Percentiles rank a stretch among this genome's conserved stretches.
These are phyloP conservation scores for Heliconius aoede DNA, from an alignment of 2,888 invertebrate genomes.

Conservation along the genomic window DNA sequence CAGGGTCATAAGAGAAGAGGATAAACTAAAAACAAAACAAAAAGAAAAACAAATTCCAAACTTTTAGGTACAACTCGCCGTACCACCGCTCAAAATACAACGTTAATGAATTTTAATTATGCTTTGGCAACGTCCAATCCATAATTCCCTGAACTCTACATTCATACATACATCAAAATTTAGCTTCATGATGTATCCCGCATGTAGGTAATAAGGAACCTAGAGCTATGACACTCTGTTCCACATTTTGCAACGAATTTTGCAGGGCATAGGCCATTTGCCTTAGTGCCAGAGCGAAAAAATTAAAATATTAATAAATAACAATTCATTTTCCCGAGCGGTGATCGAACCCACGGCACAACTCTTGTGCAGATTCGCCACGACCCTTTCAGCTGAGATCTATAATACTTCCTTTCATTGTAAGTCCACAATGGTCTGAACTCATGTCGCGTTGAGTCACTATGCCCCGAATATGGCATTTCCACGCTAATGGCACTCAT, in stretches of 20 bases:
- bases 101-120: conserved; percentile 68
- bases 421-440: conserved; percentile 53
- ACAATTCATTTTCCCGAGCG: no score
- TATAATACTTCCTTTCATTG: conserved; percentile 39
- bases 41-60: no score
- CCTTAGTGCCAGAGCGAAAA: no score
- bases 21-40: conserved; percentile 37
- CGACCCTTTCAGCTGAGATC: no score
- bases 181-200: no score
- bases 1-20: conserved; percentile 24
- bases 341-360: no score
- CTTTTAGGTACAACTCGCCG: conserved; percentile 42
- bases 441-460: conserved; percentile 64
- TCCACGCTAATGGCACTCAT: conserved; percentile 73
- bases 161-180: background rate
- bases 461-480: conserved; percentile 65
- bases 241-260: no score
- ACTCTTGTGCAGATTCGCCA: no score
- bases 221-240: no score
- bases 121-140: conserved; percentile 52
- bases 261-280: no score
- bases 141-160: conserved; percentile 48
- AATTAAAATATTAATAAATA: no score
- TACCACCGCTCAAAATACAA: conserved; percentile 50
- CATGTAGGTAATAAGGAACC: no score